These are phyloP conservation scores for Goniozus legneri DNA, from an alignment of 1,140 invertebrate genomes.

Conservation along the genomic window DNA sequence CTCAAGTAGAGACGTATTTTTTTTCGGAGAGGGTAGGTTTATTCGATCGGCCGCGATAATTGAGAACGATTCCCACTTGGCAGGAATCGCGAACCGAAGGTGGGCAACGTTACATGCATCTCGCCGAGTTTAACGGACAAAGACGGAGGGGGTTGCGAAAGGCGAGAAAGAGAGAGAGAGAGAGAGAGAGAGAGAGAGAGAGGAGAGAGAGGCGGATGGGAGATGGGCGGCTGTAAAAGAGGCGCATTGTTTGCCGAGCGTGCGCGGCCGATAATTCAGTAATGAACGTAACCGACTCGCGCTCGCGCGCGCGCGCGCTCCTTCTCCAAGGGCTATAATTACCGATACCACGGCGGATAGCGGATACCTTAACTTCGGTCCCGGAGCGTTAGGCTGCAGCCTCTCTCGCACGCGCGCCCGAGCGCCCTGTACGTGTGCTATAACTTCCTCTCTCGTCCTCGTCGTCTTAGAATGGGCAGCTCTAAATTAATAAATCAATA, in stretches of 20 bases:
- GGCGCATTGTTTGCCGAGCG: constrained; percentile 49
- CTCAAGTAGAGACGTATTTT: no score
- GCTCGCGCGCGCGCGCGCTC: constrained; percentile 45
- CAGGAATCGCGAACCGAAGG: no score
- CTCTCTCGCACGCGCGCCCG: constrained; percentile 20
- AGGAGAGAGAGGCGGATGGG: constrained; percentile 13
- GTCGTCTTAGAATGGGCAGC: constrained; percentile 52
- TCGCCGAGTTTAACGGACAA: no score
- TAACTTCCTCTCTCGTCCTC: constrained; percentile 1
- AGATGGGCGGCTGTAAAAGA: constrained; percentile 30
- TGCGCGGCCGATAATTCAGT: constrained; percentile 53
- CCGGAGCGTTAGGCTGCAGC: constrained; percentile 28
- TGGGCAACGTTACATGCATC: no score
- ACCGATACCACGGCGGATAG: constrained; percentile 54
- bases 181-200: constrained; percentile 13
- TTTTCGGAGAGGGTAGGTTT: no score
- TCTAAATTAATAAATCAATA: constrained; percentile 56
- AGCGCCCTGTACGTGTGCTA: constrained; percentile 12
- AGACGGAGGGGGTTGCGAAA: no score
- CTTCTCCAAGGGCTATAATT: constrained; percentile 56
- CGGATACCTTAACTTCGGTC: constrained; percentile 49
- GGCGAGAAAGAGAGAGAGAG: background rate
- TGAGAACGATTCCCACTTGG: no score
- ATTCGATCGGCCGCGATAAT: no score
- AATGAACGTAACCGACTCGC: constrained; percentile 53